Base-by-base conservation (phyloP, 2,888 invertebrate species). In the Patella ulyssiponensis region DNA sequence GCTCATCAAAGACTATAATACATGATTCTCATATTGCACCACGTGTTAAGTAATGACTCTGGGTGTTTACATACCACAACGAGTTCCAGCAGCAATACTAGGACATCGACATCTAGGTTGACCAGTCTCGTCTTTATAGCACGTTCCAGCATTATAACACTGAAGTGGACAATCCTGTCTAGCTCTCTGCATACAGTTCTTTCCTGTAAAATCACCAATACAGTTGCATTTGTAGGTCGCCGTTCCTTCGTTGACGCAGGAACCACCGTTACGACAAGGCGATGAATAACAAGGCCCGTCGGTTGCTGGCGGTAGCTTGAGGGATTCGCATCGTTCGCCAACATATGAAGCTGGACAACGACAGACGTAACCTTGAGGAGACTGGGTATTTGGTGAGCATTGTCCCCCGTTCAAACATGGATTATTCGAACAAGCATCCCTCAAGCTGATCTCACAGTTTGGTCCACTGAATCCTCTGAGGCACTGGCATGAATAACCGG, bases 251-350 rank as follows among this genome's bases (percentile, higher is more conserved):
- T 64, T 64, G 44, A 64, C 52, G 33, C 76, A 76, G n/a, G 53
- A 51, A n/a, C 76, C 76, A 27, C 72, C 72, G 69, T 76, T 76
- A 44, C 33, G 64, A 33, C 76, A 76, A 11, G 76, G 76, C 14
- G 23, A 64, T 20, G 64, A 20, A 23, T 23, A 64, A 64, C 64
- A 64, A 20, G 64, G 20, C 3, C 64, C 64, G 23, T 20, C 23
- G 11, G 64, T 64, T 11, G 20, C 64, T 20, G 64, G 64, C 23
- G 64, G 64, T 64, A 64, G 23, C 12, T 20, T 23, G 0, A 23
- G 20, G 4, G 64, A 23, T 64, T 64, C 64, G 23, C 64, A 64
- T 64, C 64, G 20, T 2, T 20, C 20, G 4, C 76, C 76, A 15
- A 27, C 52, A 27, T 64, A 76, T 15, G 72, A 72, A 4, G 9